Evolutionary conservation across 2,797 vertebrate genomes (phyloP).

Genomic region (Enteromius mattozi): DNA sequence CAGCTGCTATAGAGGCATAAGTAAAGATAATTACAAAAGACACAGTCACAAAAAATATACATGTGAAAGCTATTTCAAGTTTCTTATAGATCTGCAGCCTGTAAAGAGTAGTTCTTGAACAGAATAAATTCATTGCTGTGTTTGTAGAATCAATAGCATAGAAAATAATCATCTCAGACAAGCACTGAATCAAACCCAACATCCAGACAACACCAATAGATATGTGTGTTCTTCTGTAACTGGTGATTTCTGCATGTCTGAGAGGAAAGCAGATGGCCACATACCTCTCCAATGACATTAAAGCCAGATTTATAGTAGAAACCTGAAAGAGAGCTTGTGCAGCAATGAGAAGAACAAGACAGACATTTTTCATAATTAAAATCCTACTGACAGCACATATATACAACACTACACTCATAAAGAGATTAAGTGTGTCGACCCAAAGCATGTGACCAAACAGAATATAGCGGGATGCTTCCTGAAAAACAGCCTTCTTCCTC

Average conservation of each 20-base stretch:
- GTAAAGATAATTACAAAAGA: slow-evolving; percentile 15
- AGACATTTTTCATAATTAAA: slow-evolving; percentile 50
- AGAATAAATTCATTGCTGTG: slow-evolving; percentile 1
- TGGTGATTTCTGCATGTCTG: slow-evolving; percentile 17
- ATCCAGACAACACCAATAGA: slow-evolving; percentile 34
- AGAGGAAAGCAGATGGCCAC: slow-evolving; percentile 40
- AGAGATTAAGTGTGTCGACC: slow-evolving; percentile 5
- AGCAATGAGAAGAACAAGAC: slow-evolving; percentile 48
- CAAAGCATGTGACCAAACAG: slow-evolving; percentile 73
- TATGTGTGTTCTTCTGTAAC: slow-evolving; percentile 65
- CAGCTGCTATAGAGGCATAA: neutral
- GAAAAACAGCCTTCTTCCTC: slow-evolving; percentile 62
- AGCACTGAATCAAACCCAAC: neutral
- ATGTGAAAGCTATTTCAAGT: neutral
- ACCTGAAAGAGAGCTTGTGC: slow-evolving; percentile 44
- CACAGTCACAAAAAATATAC: neutral
- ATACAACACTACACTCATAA: slow-evolving; percentile 58
- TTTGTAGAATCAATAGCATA: neutral
- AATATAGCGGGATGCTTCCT: slow-evolving; percentile 68
- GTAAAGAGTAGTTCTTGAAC: slow-evolving; percentile 10
- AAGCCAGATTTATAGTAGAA: slow-evolving; percentile 62
- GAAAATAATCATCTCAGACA: slow-evolving; percentile 26
- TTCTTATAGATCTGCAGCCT: slow-evolving; percentile 25
- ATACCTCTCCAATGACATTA: slow-evolving; percentile 33
- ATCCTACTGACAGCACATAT: slow-evolving; percentile 54